Evolutionary conservation across 2,888 invertebrate species (phyloP), one percentile per base, ranked within the genome.

Genomic region (Halictus ligatus): DNA sequence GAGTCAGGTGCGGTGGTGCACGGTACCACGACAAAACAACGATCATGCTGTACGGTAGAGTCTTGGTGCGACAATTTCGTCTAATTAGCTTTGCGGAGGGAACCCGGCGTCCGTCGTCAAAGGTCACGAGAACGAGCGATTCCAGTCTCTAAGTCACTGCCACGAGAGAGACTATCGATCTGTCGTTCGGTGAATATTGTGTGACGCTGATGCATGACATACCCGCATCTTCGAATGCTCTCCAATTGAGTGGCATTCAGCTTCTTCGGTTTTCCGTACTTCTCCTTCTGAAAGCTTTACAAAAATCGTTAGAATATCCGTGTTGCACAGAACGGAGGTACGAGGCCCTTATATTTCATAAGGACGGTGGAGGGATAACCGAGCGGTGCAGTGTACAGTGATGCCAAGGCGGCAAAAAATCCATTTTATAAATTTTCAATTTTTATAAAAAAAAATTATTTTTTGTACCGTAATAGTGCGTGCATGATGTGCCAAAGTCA

Each of bases 221-320:
- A 97, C 97, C 97, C 97, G 96, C 96, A 96, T 95, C 96, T 96
- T 96, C 96, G 97, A 96, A 97, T 97, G 95, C 96, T 97, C 96
- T 97, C 97, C 96, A 97, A 97, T 96, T 97, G 97, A 96, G 96
- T 96, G 96, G 96, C 96, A 96, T 96, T 97, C 96, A 97, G 97
- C 96, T 97, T 97, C 97, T 97, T 97, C 96, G 97, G 97, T 96
- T 97, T 97, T 96, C 97, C 97, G 96, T 97, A 97, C 96, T 98
- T 98, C 97, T 98, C 97, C 97, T 98, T 98, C 96, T 98, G 97
- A 97, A 96, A 97, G 97, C 97, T 98, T 98, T 96, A 97, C 96
- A 96, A 95, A 96, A 96, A 96, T 93, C 88, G 92, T 94, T 93
- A 94, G 88, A 92, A 82, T 73, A 84, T 86, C 88, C 87, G 75